Evolutionary conservation across 1,140 invertebrate genomes (phyloP), one percentile per base, ranked within the genome.

Genomic region (Philopotamus ludificatus): DNA sequence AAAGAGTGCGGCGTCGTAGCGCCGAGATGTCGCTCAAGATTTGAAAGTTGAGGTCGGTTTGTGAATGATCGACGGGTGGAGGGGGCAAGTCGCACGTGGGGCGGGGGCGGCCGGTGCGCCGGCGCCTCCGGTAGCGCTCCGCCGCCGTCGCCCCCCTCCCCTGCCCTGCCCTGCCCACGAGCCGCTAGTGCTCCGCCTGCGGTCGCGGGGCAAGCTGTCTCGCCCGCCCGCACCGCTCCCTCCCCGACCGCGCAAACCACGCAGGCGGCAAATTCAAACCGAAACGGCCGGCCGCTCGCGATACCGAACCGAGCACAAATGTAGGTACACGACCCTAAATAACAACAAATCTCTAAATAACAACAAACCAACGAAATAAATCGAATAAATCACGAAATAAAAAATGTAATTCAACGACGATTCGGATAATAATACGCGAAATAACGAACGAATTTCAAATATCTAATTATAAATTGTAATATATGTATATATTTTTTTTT

Each of bases 171-270:
- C 42, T 20, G 47, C 21, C 2, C n/a, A n/a, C n/a, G n/a, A n/a
- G n/a, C n/a, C 20, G 26, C 53, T 41, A 60, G 57, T 60, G 57
- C 12, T 60, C 57, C 57, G 57, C 47, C 57, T 60, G 57, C 42
- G 42, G 42, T 42, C 57, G 57, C 25, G 16, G 57, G 57, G 57
- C 42, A 47, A 41, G 57, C 57, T 47, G 41, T 41, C 9, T 18
- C 26, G 34, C 28, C 54, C 28, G 34, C 16, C 1, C 1, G 20
- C 54, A 9, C 9, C 21, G 23, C 54, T 23, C 54, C 21, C 25
- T 34, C 51, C 28, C 51, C 28, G 28, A 8, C 49, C 3, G 4
- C 20, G 7, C 51, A 7, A 21, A 25, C 10, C 53, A 20, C 20
- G 18, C n/a, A 3, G 26, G 15, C 26, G n/a, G 41, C n/a, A 18